Conservation (phyloP, 2,888 invertebrate genomes). For the Selenia dentaria region DNA sequence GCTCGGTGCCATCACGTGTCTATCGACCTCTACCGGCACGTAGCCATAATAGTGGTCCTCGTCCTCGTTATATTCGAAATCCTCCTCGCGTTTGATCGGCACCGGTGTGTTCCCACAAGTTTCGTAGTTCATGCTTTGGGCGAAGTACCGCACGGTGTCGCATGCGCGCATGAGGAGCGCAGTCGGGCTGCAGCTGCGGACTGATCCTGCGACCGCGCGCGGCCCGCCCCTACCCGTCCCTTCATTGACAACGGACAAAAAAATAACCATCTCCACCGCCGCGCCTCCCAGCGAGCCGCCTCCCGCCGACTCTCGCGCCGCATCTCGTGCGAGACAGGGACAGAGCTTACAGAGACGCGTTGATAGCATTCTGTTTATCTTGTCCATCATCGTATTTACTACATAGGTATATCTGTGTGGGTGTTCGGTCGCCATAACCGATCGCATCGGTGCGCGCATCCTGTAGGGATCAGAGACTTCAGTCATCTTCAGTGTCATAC, state of each 20-base stretch:
- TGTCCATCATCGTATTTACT: constrained; percentile 76
- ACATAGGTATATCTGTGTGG: constrained; percentile 51
- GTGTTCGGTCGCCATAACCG: constrained; percentile 64
- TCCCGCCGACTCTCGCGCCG: constrained; percentile 46
- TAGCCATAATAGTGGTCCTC: constrained; percentile 72
- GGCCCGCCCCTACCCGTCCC: constrained; percentile 76
- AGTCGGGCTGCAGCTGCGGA: constrained; percentile 57
- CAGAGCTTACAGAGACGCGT: constrained; percentile 45
- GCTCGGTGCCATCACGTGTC: constrained; percentile 52
- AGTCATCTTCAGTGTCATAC: constrained; percentile 41
- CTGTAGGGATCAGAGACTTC: constrained; percentile 55
- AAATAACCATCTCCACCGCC: constrained; percentile 71
- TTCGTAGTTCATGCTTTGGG: constrained; percentile 72
- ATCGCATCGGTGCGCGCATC: constrained; percentile 69
- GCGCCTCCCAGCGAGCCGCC: constrained; percentile 69
- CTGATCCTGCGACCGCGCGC: constrained; percentile 57
- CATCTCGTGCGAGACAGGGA: constrained; percentile 56
- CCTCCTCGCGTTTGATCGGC: constrained; percentile 72
- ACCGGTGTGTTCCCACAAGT: constrained; percentile 60
- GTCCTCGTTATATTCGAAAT: constrained; percentile 66
- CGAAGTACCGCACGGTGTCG: constrained; percentile 39
- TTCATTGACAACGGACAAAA: constrained; percentile 82
- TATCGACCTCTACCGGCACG: constrained; percentile 63
- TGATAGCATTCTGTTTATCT: constrained; percentile 74
- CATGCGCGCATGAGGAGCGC: constrained; percentile 58